Conservation (phyloP, 2,888 invertebrate genomes). For the Hydroisotoma schaefferi region DNA sequence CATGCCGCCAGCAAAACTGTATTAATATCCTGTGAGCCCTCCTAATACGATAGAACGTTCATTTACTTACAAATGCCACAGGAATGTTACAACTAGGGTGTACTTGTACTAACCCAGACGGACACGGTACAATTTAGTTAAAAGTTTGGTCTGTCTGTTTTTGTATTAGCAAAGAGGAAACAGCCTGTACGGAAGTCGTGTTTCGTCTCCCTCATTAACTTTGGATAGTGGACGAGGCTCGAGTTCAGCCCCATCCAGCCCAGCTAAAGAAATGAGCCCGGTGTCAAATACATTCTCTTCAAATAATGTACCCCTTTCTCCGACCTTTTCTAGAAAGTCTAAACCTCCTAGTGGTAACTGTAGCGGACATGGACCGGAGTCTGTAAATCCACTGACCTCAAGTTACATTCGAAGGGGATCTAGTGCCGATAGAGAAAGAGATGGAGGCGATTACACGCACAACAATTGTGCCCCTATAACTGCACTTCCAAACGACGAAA, state of each 20-base stretch:
- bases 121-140: too few species aligned
- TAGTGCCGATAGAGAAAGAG: constrained; percentile 12
- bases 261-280: constrained; percentile 46
- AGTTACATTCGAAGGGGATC: constrained; percentile 15
- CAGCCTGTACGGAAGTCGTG: constrained; percentile 27
- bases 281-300: constrained; percentile 19
- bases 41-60: too few species aligned
- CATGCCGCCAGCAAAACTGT: too few species aligned
- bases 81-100: too few species aligned
- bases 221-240: constrained; percentile 45
- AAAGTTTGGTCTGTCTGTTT: not conserved
- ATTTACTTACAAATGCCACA: too few species aligned
- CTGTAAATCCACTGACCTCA: constrained; percentile 20
- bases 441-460: too few species aligned
- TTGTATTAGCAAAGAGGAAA: constrained; percentile 14
- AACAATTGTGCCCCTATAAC: too few species aligned
- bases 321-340: constrained; percentile 29
- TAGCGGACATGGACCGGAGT: constrained; percentile 11
- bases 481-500: not conserved
- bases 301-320: constrained; percentile 17
- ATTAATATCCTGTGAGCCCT: too few species aligned
- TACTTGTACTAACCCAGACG: too few species aligned
- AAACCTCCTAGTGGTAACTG: too few species aligned
- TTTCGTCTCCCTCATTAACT: constrained; percentile 42
- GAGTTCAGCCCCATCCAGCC: constrained; percentile 42